A percentile compares a stretch with the other conserved stretches of the same genome.
Conservation (phyloP, 2,797 vertebrate species). For the Sciaenops ocellatus region DNA sequence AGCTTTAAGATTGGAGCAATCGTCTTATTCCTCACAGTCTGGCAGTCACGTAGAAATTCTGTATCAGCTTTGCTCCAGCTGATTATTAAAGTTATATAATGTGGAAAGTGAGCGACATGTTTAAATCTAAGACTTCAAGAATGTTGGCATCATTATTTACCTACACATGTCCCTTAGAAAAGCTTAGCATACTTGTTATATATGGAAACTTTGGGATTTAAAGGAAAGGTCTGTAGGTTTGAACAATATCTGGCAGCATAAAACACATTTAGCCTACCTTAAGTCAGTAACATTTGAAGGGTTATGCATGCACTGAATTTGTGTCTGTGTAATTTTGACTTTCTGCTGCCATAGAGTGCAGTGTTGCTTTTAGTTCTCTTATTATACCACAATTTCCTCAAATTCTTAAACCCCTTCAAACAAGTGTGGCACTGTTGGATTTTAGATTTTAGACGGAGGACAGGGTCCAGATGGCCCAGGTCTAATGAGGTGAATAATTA, state of each 20-base stretch:
- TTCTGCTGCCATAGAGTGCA: neutral
- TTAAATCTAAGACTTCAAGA: neutral
- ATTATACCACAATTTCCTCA: neutral
- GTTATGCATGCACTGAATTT: neutral
- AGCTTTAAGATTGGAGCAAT: neutral
- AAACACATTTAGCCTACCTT: neutral
- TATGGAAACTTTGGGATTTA: neutral
- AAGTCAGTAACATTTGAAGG: neutral
- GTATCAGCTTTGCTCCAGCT: neutral
- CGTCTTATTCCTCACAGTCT: neutral
- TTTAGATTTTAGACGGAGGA: neutral
- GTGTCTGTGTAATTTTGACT: neutral
- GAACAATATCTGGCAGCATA: neutral
- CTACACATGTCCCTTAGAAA: no score
- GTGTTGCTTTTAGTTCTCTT: neutral
- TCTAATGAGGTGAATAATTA: neutral
- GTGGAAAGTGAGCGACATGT: neutral
- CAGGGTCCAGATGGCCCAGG: neutral
- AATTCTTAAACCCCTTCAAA: neutral
- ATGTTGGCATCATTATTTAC: no score
- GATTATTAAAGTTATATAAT: neutral
- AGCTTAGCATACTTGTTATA: neutral
- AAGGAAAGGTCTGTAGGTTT: neutral
- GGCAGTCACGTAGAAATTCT: no score
- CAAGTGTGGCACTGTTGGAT: no score